Conservation (phyloP, 92 coral and sea anemone species). For the Zoanthus sansibaricus region DNA sequence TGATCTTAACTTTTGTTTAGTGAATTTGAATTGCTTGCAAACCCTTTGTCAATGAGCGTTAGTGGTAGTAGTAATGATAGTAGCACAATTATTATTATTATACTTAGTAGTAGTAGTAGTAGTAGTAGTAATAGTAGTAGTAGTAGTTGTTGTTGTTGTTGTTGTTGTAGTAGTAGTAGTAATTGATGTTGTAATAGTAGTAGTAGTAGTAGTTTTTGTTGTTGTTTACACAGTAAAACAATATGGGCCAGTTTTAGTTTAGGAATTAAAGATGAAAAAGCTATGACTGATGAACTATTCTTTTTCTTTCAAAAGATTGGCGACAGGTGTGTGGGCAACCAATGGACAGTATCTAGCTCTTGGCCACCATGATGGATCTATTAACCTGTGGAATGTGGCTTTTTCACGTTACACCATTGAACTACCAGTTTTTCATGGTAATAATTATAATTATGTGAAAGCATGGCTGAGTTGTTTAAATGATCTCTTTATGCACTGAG, state of each 20-base stretch:
- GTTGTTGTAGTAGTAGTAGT: not conserved
- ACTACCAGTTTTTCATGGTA: slow-evolving; percentile 38
- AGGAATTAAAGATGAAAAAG: not conserved
- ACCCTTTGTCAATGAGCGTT: not conserved
- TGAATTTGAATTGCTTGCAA: no score
- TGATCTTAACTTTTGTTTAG: not conserved
- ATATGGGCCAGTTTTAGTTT: not conserved
- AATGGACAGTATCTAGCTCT: slow-evolving; percentile 24
- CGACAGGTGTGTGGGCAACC: slow-evolving; percentile 8
- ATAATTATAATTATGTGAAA: not conserved
- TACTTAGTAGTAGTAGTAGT: not conserved
- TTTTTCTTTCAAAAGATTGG: slow-evolving; percentile 10
- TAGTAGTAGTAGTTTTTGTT: not conserved
- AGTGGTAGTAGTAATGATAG: not conserved
- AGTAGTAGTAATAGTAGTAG: not conserved
- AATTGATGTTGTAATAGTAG: not conserved
- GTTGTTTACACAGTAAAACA: not conserved
- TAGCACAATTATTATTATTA: not conserved
- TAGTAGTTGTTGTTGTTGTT: not conserved
- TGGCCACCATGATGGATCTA: slow-evolving; percentile 20
- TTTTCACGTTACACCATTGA: slow-evolving; percentile 12
- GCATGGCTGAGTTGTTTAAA: no score
- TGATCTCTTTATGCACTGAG: no score
- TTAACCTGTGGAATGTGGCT: slow-evolving; percentile 29
- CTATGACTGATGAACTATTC: not conserved